Conservation (phyloP, 2,888 invertebrate genomes). For the Archaeoteleia sp. region DNA sequence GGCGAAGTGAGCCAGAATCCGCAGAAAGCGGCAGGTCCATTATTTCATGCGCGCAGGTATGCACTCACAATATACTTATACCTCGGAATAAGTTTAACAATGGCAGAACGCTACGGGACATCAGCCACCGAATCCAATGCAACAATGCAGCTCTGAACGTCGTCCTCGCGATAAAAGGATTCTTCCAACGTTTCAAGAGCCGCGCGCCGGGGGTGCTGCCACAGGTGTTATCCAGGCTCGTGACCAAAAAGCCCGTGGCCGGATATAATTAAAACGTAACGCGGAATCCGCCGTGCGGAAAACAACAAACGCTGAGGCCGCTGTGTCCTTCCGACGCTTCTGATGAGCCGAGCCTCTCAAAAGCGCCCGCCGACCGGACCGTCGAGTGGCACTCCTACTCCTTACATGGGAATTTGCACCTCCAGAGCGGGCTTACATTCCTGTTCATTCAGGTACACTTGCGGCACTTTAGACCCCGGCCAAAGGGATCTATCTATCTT, state of each 20-base stretch:
- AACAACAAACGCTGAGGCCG: too few relatives aligned
- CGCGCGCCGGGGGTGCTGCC: slow-evolving; percentile 4
- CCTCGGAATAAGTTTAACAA: slow-evolving; percentile 18
- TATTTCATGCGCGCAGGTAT: slow-evolving; percentile 16
- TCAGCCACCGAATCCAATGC: slow-evolving; percentile 40
- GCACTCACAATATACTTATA: slow-evolving; percentile 4
- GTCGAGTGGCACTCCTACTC: too few relatives aligned
- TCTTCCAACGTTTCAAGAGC: slow-evolving; percentile 7
- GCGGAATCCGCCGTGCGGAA: slow-evolving; percentile 1
- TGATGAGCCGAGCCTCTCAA: too few relatives aligned
- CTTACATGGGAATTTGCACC: too few relatives aligned
- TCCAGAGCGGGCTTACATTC: too few relatives aligned
- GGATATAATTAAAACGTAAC: slow-evolving; percentile 32
- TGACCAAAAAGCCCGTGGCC: slow-evolving; percentile 4
- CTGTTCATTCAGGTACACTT: too few relatives aligned
- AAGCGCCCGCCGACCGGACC: too few relatives aligned
- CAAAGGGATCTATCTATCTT: too few relatives aligned
- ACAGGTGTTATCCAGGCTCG: slow-evolving; percentile 23
- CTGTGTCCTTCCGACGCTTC: too few relatives aligned
- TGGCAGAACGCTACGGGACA: slow-evolving; percentile 31
- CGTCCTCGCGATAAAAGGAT: slow-evolving; percentile 8
- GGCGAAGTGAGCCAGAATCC: neutral
- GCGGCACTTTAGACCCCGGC: too few relatives aligned
- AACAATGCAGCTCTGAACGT: slow-evolving; percentile 27
- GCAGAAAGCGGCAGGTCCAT: slow-evolving; percentile 9